Percentiles rank a stretch among this genome's conserved stretches.
Conservation (phyloP, 2,797 vertebrate genomes). For the Gouania willdenowi region DNA sequence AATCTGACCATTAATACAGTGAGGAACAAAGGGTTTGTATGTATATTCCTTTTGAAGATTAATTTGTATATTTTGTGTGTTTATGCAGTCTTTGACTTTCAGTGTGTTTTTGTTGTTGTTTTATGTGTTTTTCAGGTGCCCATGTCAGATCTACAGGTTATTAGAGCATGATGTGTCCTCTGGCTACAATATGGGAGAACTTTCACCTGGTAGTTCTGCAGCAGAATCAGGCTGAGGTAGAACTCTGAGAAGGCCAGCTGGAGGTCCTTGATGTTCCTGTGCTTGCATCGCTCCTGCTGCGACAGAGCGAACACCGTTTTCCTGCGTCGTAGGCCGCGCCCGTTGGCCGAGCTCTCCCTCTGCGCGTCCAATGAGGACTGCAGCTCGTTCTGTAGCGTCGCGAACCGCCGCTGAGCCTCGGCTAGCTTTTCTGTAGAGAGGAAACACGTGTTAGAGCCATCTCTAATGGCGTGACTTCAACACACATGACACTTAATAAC, state of each 20-base stretch:
- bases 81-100: no score
- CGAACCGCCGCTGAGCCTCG: conserved; percentile 92
- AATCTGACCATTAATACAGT: no score
- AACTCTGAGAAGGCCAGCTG: conserved; percentile 99
- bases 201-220: conserved; percentile 92
- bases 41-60: no score
- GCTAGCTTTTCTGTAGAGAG: conserved; percentile 87
- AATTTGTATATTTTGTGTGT: no score
- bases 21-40: no score
- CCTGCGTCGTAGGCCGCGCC: conserved; percentile 79
- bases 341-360: conserved; percentile 82
- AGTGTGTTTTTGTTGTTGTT: no score
- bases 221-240: conserved; percentile 98
- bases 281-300: conserved; percentile 92
- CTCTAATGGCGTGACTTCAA: neutral
- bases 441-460: neutral
- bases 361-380: conserved; percentile 95
- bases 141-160: no score
- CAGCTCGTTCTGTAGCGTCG: conserved; percentile 94
- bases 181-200: no score
- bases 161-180: no score
- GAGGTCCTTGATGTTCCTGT: conserved; percentile 95
- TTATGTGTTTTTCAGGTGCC: no score
- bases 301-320: conserved; percentile 94
- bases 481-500: no score